Evolutionary conservation across 2,888 invertebrate species (phyloP), one percentile per base, ranked within the genome.

Genomic region (Tachystola acroxantha): DNA sequence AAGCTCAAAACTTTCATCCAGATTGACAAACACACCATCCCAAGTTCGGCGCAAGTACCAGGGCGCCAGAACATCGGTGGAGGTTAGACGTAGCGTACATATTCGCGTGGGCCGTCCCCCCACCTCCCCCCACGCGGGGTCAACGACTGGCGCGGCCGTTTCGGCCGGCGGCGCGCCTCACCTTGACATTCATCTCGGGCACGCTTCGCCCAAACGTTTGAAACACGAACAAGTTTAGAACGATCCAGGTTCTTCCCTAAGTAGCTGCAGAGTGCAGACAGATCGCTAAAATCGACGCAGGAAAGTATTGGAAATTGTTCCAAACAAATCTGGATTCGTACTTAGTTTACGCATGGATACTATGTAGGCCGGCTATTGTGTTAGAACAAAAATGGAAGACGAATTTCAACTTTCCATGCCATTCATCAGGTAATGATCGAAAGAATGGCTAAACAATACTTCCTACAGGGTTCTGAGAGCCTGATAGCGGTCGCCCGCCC

Each of bases 141-240:
- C 84, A 75, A 76, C 66, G 84, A 79, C 82, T 73, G 68, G 72
- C 63, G 69, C 73, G 68, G 80, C 74, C 81, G 81, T 77, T 82
- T 84, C 81, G 84, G 84, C 78, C 80, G 77, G 61, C 76, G 75
- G 79, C 77, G 75, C 75, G 75, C 81, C 84, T 86, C 82, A 85
- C 86, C 85, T 86, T 86, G 86, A 86, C 86, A 86, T 86, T 86
- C 85, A 84, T 86, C 85, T 84, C 76, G 70, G 70, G 65, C 73
- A 73, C 71, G 77, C 73, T 79, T 71, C 70, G 68, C 72, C 73
- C 80, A 76, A 79, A 77, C 75, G 75, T 71, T 75, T 66, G 73
- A 75, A 76, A 79, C 72, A 70, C 70, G 63, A 62, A 69, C 65
- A 63, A 68, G 57, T 72, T 70, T 61, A 48, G 48, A 68, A 2